These are phyloP conservation scores for Agrenia bidenticulata DNA, from an alignment of 2,888 invertebrate genomes.

Conservation along the genomic window DNA sequence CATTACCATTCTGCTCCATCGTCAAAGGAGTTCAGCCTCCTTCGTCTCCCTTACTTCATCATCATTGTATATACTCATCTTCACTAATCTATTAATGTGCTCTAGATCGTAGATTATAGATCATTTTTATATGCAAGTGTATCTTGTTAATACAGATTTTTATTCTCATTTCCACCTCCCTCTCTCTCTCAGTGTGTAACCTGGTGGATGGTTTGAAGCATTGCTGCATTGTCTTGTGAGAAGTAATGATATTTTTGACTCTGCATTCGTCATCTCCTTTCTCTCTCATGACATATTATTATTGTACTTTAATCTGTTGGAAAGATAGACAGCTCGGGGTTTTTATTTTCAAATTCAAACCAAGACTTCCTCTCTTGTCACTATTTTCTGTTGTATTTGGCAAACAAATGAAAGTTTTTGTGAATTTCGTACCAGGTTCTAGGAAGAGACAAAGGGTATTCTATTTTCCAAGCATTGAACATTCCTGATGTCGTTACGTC, in stretches of 20 bases:
- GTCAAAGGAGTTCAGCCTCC: constrained; percentile 11
- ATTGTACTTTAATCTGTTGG: constrained; percentile 10
- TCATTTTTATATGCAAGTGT: constrained; percentile 1
- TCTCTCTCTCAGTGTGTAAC: background rate
- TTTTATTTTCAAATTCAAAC: no score
- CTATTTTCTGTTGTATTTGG: constrained; percentile 45
- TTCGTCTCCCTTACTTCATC: background rate
- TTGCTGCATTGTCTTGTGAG: background rate
- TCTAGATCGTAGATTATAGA: constrained; percentile 1
- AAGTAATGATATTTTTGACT: constrained; percentile 4
- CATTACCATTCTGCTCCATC: constrained; percentile 42
- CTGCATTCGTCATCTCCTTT: constrained; percentile 1
- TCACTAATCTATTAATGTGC: constrained; percentile 15
- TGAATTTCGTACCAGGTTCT: constrained; percentile 13
- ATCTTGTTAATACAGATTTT: constrained; percentile 1
- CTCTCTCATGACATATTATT: background rate
- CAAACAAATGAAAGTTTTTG: constrained; percentile 41
- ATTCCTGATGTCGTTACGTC: constrained; percentile 20
- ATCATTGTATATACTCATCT: no score
- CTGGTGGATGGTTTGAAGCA: background rate
- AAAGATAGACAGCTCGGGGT: no score
- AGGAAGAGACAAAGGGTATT: constrained; percentile 10
- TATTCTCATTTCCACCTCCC: no score
- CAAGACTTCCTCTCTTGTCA: constrained; percentile 4
- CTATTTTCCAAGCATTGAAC: background rate